Percentiles rank a stretch among this genome's conserved stretches.
These are phyloP conservation scores for Chlorops oryzae DNA, from an alignment of 1,140 invertebrate genomes.

Conservation along the genomic window DNA sequence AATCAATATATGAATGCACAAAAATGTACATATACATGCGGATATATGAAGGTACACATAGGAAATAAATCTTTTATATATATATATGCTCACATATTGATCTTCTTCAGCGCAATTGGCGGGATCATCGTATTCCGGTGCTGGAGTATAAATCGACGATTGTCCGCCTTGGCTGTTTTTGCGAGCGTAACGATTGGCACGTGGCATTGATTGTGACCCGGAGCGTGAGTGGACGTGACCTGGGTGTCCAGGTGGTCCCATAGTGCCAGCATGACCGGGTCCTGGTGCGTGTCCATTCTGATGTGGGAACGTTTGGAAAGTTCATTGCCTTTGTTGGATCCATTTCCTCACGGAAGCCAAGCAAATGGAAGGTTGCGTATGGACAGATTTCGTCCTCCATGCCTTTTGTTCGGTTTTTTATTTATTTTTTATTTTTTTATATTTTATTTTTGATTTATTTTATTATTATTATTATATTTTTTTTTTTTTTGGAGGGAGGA, in stretches of 20 bases:
- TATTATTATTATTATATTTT: background rate
- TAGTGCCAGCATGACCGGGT: conserved; percentile 63
- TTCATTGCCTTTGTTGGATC: conserved; percentile 81
- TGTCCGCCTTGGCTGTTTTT: conserved; percentile 61
- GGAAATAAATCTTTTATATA: background rate
- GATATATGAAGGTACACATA: background rate
- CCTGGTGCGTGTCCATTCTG: conserved; percentile 59
- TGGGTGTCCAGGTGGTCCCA: conserved; percentile 62
- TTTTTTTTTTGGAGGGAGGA: background rate
- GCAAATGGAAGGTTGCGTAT: conserved; percentile 87
- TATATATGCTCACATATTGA: conserved; percentile 58
- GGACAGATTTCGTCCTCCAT: conserved; percentile 93
- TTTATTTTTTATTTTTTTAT: background rate
- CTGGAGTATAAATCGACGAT: conserved; percentile 65
- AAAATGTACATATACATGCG: background rate
- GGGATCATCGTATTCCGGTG: conserved; percentile 82
- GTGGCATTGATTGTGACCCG: conserved; percentile 80
- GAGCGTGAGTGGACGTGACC: conserved; percentile 73
- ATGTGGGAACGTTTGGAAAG: conserved; percentile 84
- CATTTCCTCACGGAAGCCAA: conserved; percentile 92
- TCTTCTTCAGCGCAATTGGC: conserved; percentile 83
- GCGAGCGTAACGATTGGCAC: conserved; percentile 65
- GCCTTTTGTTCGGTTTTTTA: conserved; percentile 51
- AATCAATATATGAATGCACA: background rate
- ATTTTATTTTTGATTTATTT: background rate